Evolutionary conservation across 2,113 vertebrate species (phyloP).

Genomic region (Machaerirhynchus nigripectus): DNA sequence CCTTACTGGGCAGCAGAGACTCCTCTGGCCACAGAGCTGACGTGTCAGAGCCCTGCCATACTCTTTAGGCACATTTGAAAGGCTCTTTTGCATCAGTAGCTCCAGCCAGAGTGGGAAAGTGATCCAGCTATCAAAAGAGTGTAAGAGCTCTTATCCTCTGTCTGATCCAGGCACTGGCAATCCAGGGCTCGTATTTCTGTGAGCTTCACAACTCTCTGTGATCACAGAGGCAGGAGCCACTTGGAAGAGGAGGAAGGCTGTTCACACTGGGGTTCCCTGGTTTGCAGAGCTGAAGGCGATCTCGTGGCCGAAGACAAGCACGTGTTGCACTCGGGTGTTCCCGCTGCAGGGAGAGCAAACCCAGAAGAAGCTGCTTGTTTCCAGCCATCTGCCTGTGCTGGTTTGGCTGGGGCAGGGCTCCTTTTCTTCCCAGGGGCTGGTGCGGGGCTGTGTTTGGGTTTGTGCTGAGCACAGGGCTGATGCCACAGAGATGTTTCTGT

Average conservation of each 20-base stretch:
- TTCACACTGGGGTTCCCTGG: rapidly evolving
- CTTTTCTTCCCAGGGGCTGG: neutral
- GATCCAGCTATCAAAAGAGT: neutral
- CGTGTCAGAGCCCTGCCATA: neutral
- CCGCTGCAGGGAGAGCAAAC: neutral
- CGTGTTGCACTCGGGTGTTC: rapidly evolving
- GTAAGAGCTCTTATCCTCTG: neutral
- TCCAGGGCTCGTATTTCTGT: neutral
- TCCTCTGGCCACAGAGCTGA: neutral
- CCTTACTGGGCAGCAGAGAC: neutral
- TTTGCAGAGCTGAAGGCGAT: neutral
- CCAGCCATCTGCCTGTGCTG: neutral
- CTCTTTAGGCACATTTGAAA: neutral
- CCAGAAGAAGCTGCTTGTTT: neutral
- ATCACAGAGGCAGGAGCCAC: neutral
- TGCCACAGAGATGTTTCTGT: neutral
- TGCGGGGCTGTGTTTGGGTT: neutral
- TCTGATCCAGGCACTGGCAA: neutral
- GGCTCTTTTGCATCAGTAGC: neutral
- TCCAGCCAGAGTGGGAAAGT: neutral
- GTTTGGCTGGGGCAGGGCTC: neutral
- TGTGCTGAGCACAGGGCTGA: neutral
- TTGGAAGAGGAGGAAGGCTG: neutral
- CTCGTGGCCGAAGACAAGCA: neutral
- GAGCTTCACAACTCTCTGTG: neutral